Conservation (phyloP, 23 tunicate genomes). For the Oikopleura albicans region DNA sequence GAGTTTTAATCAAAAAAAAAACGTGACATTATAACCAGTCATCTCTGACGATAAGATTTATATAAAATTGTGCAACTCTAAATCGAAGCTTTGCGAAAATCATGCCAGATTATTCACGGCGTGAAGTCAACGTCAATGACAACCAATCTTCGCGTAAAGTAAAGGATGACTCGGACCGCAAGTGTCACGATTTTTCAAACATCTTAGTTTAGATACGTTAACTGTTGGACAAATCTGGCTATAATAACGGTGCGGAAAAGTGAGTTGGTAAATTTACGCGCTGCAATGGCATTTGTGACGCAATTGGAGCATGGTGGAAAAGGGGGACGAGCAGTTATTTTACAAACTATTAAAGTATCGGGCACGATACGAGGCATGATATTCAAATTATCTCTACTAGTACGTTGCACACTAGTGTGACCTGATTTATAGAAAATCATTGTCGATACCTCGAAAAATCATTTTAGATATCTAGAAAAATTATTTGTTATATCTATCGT, state of each 20-base stretch:
- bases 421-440: too few species aligned
- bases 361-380: background rate
- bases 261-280: background rate
- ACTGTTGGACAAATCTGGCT: slow-evolving; percentile 11
- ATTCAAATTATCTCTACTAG: too few species aligned
- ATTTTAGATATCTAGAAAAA: too few species aligned
- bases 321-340: background rate
- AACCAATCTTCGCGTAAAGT: background rate
- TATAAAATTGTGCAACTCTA: too few species aligned
- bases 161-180: too few species aligned
- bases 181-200: too few species aligned
- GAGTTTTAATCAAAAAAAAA: too few species aligned
- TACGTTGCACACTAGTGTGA: too few species aligned
- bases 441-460: too few species aligned
- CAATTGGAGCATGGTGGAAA: background rate
- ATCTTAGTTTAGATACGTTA: background rate
- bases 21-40: too few species aligned
- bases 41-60: too few species aligned
- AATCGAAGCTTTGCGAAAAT: background rate
- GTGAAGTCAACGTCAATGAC: background rate
- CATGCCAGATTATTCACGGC: background rate
- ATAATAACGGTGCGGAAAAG: background rate
- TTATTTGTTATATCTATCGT: too few species aligned
- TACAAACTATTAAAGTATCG: background rate
- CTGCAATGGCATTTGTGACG: slow-evolving; percentile 6